Percentiles rank a stretch among this genome's conserved stretches.
phyloP scores from a whole-genome alignment of 1,140 invertebrate species.

The Ectropis grisescens region DNA sequence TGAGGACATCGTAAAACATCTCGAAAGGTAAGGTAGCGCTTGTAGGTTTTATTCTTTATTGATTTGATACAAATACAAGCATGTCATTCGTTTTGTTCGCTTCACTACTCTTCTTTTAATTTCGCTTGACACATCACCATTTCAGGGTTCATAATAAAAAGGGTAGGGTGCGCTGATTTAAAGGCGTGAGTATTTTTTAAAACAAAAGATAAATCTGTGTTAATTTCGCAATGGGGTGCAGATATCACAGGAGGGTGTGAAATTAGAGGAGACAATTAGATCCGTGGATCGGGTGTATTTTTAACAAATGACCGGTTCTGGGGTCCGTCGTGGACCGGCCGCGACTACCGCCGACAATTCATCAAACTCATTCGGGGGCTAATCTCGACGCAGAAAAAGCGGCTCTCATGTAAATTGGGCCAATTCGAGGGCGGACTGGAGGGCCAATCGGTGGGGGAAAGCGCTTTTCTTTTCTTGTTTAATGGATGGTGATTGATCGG shows the following conservation, averaged over 20 bases:
- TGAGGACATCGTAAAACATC: constrained; percentile 93
- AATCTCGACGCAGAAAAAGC: constrained; percentile 69
- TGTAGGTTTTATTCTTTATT: too few species aligned
- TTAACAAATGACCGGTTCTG: constrained; percentile 64
- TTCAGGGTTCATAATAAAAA: too few species aligned
- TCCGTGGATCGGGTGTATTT: constrained; percentile 66
- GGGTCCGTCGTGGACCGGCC: constrained; percentile 33
- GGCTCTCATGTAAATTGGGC: constrained; percentile 69
- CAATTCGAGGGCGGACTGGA: constrained; percentile 64
- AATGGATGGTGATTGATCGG: constrained; percentile 70
- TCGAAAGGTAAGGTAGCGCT: constrained; percentile 82
- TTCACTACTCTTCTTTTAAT: constrained; percentile 12
- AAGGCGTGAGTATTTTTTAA: too few species aligned
- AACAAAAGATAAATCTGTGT: constrained; percentile 16
- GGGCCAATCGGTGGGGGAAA: constrained; percentile 62
- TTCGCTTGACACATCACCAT: constrained; percentile 12
- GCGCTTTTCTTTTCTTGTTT: constrained; percentile 68
- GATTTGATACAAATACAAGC: too few species aligned
- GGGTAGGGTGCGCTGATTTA: too few species aligned
- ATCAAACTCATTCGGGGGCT: constrained; percentile 68
- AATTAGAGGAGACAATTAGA: constrained; percentile 69
- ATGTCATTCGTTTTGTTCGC: too few species aligned
- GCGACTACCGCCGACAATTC: constrained; percentile 65
- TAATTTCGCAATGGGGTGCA: constrained; percentile 41
- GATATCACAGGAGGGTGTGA: constrained; percentile 59